Evolutionary conservation across 2,797 vertebrate genomes (phyloP).

Genomic region (Gymnothorax reevesii): DNA sequence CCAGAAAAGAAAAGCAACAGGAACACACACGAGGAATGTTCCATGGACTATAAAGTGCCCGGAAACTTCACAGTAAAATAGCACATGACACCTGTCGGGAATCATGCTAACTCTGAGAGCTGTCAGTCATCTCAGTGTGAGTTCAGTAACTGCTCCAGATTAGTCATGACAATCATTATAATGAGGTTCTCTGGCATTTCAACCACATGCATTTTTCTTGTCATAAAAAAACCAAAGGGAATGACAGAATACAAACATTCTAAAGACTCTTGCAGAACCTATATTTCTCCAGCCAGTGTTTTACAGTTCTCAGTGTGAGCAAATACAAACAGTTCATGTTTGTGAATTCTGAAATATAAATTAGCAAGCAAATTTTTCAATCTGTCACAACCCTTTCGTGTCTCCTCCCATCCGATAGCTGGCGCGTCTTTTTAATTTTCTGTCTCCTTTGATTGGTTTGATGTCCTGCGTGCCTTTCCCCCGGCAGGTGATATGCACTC

Average conservation of each 20-base stretch:
- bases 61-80: not conserved
- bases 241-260: not conserved
- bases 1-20: not conserved
- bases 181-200: constrained; percentile 9
- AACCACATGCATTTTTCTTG: not conserved
- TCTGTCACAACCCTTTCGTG: too few relatives aligned
- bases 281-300: too few relatives aligned
- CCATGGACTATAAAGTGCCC: not conserved
- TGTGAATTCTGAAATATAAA: too few relatives aligned
- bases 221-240: not conserved
- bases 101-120: not conserved
- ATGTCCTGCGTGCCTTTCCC: too few relatives aligned
- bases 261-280: not conserved
- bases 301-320: too few relatives aligned
- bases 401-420: too few relatives aligned
- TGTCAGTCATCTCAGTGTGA: constrained; percentile 11
- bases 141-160: constrained; percentile 1
- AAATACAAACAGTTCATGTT: too few relatives aligned
- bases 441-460: too few relatives aligned
- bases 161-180: constrained; percentile 2
- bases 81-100: not conserved
- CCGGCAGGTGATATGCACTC: too few relatives aligned
- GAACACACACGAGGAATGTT: not conserved
- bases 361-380: too few relatives aligned
- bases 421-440: too few relatives aligned